A percentile compares a stretch with the other conserved stretches of the same genome.
Evolutionary conservation across 2,797 vertebrate genomes (phyloP).

Genomic region (Hippopotamyrus pictus): DNA sequence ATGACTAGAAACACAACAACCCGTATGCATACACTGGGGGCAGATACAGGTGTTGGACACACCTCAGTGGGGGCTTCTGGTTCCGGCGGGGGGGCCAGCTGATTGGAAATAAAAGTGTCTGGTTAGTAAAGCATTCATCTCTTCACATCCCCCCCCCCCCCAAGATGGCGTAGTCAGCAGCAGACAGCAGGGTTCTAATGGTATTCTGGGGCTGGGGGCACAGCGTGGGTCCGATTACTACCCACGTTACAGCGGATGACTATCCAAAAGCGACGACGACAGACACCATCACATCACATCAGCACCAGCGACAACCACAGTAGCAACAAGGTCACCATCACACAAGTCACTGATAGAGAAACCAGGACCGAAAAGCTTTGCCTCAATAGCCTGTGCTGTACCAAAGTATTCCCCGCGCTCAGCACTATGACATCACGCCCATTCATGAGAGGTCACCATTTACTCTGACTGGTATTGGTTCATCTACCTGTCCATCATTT

Average conservation of each 20-base stretch:
- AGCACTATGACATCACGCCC: background rate
- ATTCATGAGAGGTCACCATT: background rate
- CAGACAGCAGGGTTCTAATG: background rate
- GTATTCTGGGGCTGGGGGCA: background rate
- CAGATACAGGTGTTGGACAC: slow-evolving; percentile 61
- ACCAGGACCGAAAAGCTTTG: slow-evolving; percentile 25
- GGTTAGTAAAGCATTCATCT: slow-evolving; percentile 48
- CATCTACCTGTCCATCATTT: background rate
- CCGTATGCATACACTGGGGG: slow-evolving; percentile 36
- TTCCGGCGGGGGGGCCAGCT: slow-evolving; percentile 83
- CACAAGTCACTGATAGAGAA: background rate
- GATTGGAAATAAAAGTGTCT: slow-evolving; percentile 72
- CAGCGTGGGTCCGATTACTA: slow-evolving; percentile 13
- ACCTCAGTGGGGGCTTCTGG: slow-evolving; percentile 83
- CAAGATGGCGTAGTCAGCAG: background rate
- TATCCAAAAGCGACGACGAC: background rate
- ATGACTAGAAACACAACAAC: slow-evolving; percentile 37
- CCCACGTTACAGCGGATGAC: background rate
- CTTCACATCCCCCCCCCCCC: background rate
- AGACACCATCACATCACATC: background rate
- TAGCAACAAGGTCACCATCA: background rate
- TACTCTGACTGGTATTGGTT: background rate
- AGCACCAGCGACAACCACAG: background rate
- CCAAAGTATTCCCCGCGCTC: background rate
- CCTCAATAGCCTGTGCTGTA: slow-evolving; percentile 17